Base-by-base conservation (phyloP, 2,113 vertebrate genomes). In the Myotis davidii region DNA sequence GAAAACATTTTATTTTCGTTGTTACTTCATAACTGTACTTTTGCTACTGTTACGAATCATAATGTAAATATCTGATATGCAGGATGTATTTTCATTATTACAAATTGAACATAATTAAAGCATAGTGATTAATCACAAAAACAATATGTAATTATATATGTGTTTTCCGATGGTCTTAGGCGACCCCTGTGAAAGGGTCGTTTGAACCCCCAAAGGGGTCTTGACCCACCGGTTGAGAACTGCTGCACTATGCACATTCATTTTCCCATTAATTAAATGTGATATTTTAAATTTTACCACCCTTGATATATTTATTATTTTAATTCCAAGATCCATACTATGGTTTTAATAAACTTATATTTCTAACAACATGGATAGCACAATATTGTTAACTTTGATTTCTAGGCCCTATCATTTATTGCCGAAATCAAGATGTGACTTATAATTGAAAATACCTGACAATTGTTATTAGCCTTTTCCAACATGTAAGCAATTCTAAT, bases 371-470 rank as follows among this genome's bases (percentile, higher is more conserved):
- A n/a, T n/a, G n/a, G 69, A 37, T 42, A 83, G 16, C 48, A 54
- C 69, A 3, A 56, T 77, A 88, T 34, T 37, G 2, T 54, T 48
- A 83, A 48, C 17, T 72, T 48, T 37, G 1, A 91, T 94, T 52
- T 91, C 81, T 87, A 84, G 29, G 5, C 6, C 45, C n/a, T 85
- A 37, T 4, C 34, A 72, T 83, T 76, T 50, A 72, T 78, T 23
- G 48, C 27, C 84, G 16, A 92, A 61, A 92, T 83, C n/a, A 92
- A 90, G n/a, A 34, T 89, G 9, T 77, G 69, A 85, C 14, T 76
- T 18, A 39, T 88, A 85, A 73, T 72, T 94, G n/a, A 94, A 96
- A 94, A 70, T 85, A 85, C 42, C 34, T 92, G 72, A 73, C 3
- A 29, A 52, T 76, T 84, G 4, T 25, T 48, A 42, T 50, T 9